These are phyloP conservation scores for Phania funesta DNA, from an alignment of 2,888 invertebrate genomes.

Conservation along the genomic window DNA sequence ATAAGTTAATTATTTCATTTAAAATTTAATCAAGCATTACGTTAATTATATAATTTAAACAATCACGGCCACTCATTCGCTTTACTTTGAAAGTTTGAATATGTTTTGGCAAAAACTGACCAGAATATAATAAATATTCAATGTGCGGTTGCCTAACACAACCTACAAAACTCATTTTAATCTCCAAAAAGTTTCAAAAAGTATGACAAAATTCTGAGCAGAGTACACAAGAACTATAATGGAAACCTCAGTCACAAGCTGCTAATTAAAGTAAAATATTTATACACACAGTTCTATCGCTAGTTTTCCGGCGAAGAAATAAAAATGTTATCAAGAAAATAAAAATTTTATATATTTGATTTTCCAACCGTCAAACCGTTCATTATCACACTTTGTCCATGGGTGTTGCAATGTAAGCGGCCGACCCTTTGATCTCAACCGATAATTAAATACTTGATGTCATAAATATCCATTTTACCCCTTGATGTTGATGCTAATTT, in stretches of 20 bases:
- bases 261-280: neutral
- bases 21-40: too few relatives aligned
- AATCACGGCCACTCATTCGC: too few relatives aligned
- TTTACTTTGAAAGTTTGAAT: too few relatives aligned
- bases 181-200: too few relatives aligned
- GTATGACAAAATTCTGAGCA: neutral
- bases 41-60: too few relatives aligned
- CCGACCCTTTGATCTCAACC: constrained; percentile 48
- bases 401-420: constrained; percentile 45
- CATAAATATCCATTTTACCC: constrained; percentile 8
- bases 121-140: too few relatives aligned
- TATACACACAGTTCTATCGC: neutral
- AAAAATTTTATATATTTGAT: constrained; percentile 41
- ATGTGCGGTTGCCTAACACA: too few relatives aligned
- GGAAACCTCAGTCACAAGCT: neutral
- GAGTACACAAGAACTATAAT: too few relatives aligned
- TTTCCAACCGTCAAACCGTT: constrained; percentile 47
- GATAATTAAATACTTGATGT: constrained; percentile 51
- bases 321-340: constrained; percentile 35
- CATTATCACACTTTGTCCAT: constrained; percentile 44
- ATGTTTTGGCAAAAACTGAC: too few relatives aligned
- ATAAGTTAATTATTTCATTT: too few relatives aligned
- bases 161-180: too few relatives aligned
- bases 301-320: neutral
- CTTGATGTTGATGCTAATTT: neutral